Conservation (phyloP, 2,797 vertebrate genomes). For the Poliocrania exsul region DNA sequence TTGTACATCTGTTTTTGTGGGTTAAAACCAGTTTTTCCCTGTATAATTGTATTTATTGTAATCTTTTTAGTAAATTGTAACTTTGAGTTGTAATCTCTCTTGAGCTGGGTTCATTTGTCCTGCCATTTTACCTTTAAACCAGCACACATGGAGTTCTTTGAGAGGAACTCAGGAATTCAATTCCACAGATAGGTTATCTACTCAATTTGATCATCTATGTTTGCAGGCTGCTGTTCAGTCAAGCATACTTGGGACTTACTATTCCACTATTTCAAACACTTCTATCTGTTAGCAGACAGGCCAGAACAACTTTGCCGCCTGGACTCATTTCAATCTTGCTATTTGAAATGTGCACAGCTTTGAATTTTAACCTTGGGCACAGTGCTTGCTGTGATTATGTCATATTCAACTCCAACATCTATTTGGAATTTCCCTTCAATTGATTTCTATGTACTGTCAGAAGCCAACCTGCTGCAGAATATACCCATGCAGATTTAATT, state of each 20-base stretch:
- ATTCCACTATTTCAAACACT: constrained; percentile 10
- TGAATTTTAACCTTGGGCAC: not conserved
- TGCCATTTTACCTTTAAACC: too few species aligned
- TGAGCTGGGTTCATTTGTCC: too few species aligned
- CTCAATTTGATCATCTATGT: constrained; percentile 9
- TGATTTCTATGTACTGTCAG: not conserved
- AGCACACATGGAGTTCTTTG: not conserved
- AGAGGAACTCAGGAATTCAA: constrained; percentile 41
- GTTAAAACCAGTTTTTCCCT: too few species aligned
- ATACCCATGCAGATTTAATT: not conserved
- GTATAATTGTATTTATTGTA: too few species aligned
- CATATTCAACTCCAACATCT: not conserved
- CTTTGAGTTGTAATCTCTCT: too few species aligned
- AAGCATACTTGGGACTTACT: constrained; percentile 21
- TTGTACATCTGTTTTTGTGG: too few species aligned
- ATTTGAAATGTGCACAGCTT: not conserved
- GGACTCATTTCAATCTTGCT: constrained; percentile 1
- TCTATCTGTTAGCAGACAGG: constrained; percentile 13
- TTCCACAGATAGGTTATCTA: constrained; percentile 34
- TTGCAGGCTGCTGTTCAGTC: constrained; percentile 44
- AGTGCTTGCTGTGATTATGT: not conserved
- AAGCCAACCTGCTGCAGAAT: not conserved
- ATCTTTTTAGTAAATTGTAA: too few species aligned
- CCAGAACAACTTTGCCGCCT: constrained; percentile 21
- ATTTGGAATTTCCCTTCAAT: not conserved